phyloP scores from a whole-genome alignment of 2,888 invertebrate genomes.

The Melangyna quadrimaculata region DNA sequence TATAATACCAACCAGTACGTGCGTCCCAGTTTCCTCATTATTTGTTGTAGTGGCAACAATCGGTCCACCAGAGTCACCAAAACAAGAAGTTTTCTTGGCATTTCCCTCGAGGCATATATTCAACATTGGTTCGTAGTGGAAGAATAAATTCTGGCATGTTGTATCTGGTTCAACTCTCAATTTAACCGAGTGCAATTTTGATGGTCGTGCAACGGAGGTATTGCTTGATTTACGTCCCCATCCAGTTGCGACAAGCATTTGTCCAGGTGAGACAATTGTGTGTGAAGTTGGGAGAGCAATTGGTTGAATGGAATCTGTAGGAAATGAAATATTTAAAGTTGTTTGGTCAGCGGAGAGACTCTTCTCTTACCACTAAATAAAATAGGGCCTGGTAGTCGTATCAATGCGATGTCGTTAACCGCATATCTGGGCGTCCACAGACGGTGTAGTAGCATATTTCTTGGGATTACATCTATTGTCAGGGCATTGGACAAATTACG shows the following conservation, averaged over 20 bases:
- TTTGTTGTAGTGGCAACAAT: constrained; percentile 77
- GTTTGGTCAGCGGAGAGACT: background rate
- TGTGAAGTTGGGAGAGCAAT: constrained; percentile 12
- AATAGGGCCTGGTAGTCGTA: constrained; percentile 79
- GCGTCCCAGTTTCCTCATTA: constrained; percentile 76
- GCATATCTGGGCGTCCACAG: constrained; percentile 72
- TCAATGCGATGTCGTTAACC: constrained; percentile 81
- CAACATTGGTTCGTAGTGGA: constrained; percentile 48
- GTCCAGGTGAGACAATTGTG: constrained; percentile 28
- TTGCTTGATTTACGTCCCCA: constrained; percentile 69
- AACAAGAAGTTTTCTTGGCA: constrained; percentile 80
- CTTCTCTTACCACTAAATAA: constrained; percentile 77
- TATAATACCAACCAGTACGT: constrained; percentile 78
- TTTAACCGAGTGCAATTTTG: constrained; percentile 51
- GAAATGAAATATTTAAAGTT: constrained; percentile 1
- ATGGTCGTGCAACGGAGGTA: constrained; percentile 53
- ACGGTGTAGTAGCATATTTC: constrained; percentile 51
- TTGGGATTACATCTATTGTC: constrained; percentile 30
- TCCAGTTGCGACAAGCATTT: constrained; percentile 53
- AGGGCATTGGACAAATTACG: constrained; percentile 29
- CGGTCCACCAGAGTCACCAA: constrained; percentile 81
- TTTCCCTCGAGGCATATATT: constrained; percentile 63
- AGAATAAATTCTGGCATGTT: constrained; percentile 39
- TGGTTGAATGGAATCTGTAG: constrained; percentile 42
- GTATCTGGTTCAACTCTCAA: constrained; percentile 43